Percentiles rank a stretch among this genome's conserved stretches.
phyloP scores from a whole-genome alignment of 2,888 invertebrate species.

The Lasioglossum oenotherae region DNA sequence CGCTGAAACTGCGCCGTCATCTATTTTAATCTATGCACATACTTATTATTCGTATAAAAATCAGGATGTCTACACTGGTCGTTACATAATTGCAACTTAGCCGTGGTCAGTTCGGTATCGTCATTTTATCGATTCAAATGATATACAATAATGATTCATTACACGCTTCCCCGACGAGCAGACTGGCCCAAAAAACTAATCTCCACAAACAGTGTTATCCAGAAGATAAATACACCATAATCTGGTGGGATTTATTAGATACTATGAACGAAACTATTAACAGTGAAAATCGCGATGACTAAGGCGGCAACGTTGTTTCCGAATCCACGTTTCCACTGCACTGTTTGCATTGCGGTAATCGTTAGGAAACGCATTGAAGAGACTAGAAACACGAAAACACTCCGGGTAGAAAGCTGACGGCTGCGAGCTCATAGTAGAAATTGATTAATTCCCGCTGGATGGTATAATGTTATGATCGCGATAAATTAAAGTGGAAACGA shows the following conservation, averaged over 20 bases:
- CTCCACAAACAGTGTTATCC: constrained; percentile 35
- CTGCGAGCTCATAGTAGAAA: constrained; percentile 40
- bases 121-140: constrained; percentile 25
- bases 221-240: constrained; percentile 30
- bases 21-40: not conserved
- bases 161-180: not conserved
- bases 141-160: constrained; percentile 40
- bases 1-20: not conserved
- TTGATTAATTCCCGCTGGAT: constrained; percentile 58
- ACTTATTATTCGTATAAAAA: not conserved
- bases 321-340: constrained; percentile 2
- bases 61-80: not conserved
- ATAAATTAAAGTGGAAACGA: constrained; percentile 62
- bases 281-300: not conserved
- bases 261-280: constrained; percentile 18
- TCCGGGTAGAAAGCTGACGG: constrained; percentile 54
- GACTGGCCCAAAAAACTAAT: constrained; percentile 6
- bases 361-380: constrained; percentile 31
- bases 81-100: constrained; percentile 7
- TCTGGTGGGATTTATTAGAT: constrained; percentile 1
- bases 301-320: not conserved
- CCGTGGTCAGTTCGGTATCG: constrained; percentile 7
- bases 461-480: constrained; percentile 60
- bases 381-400: constrained; percentile 29
- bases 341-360: constrained; percentile 21